Evolutionary conservation across 2,113 vertebrate species (phyloP), one percentile per base, ranked within the genome.

Genomic region (Ophthalmotilapia sp.): DNA sequence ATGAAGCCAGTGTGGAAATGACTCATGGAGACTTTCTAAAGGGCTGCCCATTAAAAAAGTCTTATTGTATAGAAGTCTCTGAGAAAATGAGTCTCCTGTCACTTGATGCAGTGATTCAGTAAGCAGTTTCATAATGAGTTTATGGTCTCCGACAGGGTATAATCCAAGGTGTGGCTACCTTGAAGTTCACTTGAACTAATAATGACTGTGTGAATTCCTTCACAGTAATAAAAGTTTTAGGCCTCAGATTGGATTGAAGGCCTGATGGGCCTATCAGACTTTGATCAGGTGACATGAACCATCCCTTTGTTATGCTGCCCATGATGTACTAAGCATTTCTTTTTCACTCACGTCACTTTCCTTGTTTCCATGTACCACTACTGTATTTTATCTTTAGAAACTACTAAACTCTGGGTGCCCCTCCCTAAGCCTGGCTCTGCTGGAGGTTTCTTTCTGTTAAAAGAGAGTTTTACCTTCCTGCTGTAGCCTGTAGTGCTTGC

Each of bases 1-100:
- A 29, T 29, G 2, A 75, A 29, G 40, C 68, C 6, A 29, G 9
- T 75, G 62, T 40, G 36, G 36, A 70, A 70, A 21, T 1, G n/a
- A 23, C 7, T 23, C 13, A 45, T 45, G 21, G 65, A 23, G 33
- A 60, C 56, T 60, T 60, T 60, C 29, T 60, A 60, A 60, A 68
- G 0, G 0, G 11, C 33, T 68, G 60, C 1, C 60, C 19, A 68
- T 68, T 68, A 38, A n/a, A 65, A n/a, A n/a, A 42, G 65, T 70
- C 11, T 23, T 70, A 42, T 70, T 65, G 12, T 23, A 0, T 73
- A 45, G 0, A 45, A 47, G 6, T 75, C 40, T 62, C 29, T 73
- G 40, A 29, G 14, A 17, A 73, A 26, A 73, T 17, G 9, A 26
- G 3, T 26, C 40, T 26, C 36, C 12, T 42, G n/a, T 42, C 40